Percentiles rank a stretch among this genome's conserved stretches.
Evolutionary conservation across 2,888 invertebrate genomes (phyloP).

Genomic region (Ptychoptera albimana): DNA sequence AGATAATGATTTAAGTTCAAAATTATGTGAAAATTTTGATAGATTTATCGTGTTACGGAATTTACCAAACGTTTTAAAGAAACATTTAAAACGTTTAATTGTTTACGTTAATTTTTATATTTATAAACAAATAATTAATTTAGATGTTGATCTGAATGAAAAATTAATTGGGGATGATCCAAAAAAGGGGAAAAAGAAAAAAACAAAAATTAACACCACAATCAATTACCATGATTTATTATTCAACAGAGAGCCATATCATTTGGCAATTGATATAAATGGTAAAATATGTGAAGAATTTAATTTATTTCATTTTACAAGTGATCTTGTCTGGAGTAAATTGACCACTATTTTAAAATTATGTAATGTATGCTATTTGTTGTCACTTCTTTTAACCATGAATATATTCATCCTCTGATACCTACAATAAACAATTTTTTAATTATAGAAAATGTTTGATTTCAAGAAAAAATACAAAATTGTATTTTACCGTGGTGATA

Average conservation of each 20-base stretch:
- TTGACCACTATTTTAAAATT: not conserved
- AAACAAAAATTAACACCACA: not conserved
- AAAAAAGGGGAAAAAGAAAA: not conserved
- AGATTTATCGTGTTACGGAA: not conserved
- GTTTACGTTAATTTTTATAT: not conserved
- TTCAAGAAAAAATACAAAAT: no score
- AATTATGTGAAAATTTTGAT: not conserved
- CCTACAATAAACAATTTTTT: no score
- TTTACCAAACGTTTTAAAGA: not conserved
- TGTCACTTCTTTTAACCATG: no score
- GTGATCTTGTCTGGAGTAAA: not conserved
- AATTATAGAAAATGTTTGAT: no score
- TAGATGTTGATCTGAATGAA: not conserved
- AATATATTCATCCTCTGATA: no score
- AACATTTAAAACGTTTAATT: not conserved
- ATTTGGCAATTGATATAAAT: not conserved
- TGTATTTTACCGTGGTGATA: no score
- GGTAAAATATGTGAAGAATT: not conserved
- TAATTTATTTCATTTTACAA: not conserved
- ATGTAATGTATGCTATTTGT: not conserved
- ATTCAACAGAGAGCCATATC: not conserved
- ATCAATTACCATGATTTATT: not conserved
- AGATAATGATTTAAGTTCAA: not conserved
- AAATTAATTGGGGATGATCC: not conserved
- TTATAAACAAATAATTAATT: not conserved